phyloP scores from a whole-genome alignment of 2,888 invertebrate species.

The Cybosia mesomella region DNA sequence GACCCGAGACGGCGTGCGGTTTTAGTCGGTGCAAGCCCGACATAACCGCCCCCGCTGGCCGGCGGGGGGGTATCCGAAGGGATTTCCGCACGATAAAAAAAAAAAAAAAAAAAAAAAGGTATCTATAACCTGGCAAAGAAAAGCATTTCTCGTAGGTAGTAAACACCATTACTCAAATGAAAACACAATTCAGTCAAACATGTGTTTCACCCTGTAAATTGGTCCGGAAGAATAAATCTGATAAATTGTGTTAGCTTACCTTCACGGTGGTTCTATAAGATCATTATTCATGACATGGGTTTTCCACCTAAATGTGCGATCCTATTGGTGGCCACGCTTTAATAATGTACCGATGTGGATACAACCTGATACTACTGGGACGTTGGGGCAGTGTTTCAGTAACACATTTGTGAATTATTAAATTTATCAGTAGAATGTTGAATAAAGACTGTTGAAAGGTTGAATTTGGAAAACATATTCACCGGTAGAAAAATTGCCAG shows the following conservation, averaged over 20 bases:
- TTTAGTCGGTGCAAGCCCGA: too few relatives aligned
- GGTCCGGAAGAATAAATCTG: conserved; percentile 1
- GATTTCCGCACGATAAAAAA: too few relatives aligned
- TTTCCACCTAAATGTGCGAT: not conserved
- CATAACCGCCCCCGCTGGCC: too few relatives aligned
- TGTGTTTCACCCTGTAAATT: not conserved
- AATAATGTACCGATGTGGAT: not conserved
- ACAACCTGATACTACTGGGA: not conserved
- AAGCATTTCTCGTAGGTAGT: too few relatives aligned
- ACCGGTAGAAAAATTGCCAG: too few relatives aligned
- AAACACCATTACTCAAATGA: conserved; percentile 7
- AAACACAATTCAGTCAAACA: not conserved
- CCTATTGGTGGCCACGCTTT: not conserved
- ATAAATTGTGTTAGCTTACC: not conserved
- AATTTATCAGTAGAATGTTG: too few relatives aligned
- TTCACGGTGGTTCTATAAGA: not conserved
- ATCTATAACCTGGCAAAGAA: not conserved
- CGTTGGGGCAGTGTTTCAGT: not conserved
- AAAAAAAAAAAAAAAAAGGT: too few relatives aligned
- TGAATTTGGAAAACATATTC: too few relatives aligned
- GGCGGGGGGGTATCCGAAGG: too few relatives aligned
- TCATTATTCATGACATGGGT: conserved; percentile 2
- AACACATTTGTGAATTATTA: too few relatives aligned
- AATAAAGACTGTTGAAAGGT: too few relatives aligned
- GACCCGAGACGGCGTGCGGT: too few relatives aligned